These are phyloP conservation scores for Hormiphora californensis DNA, from an alignment of 37 sponge, comb jelly and placozoan genomes.

Conservation along the genomic window DNA sequence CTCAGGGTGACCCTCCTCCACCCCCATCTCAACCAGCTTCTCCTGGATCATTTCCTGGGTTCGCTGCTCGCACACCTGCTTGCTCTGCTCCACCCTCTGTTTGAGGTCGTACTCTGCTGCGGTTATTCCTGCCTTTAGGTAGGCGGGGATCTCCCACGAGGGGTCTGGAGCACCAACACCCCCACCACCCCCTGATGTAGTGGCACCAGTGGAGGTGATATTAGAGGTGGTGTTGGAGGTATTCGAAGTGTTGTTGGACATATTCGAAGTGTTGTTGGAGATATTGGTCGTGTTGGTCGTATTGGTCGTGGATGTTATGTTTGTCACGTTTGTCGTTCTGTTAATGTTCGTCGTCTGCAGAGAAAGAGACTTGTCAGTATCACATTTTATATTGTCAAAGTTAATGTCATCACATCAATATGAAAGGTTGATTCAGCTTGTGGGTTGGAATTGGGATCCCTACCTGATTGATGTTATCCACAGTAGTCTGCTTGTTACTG, in stretches of 20 bases:
- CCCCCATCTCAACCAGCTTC: neutral
- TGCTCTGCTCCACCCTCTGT: neutral
- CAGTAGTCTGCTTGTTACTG: neutral
- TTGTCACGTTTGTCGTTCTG: neutral
- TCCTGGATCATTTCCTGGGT: constrained; percentile 19
- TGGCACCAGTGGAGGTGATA: neutral
- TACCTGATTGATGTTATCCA: constrained; percentile 26
- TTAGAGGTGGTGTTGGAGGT: neutral
- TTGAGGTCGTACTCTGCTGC: neutral
- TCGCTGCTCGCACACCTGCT: neutral
- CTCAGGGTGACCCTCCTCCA: neutral
- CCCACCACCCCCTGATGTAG: neutral
- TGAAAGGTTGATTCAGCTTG: too few relatives aligned
- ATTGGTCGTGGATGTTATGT: neutral
- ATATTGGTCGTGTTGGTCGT: neutral
- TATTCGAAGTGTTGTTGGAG: neutral
- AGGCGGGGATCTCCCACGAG: neutral
- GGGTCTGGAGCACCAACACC: neutral
- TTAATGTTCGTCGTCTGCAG: neutral
- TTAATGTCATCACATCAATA: too few relatives aligned
- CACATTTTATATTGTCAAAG: neutral
- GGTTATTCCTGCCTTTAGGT: neutral
- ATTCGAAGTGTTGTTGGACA: neutral
- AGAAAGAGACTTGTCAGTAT: neutral
- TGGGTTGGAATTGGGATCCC: too few relatives aligned